phyloP scores from a whole-genome alignment of 2,797 vertebrate genomes.

The Pterois miles region DNA sequence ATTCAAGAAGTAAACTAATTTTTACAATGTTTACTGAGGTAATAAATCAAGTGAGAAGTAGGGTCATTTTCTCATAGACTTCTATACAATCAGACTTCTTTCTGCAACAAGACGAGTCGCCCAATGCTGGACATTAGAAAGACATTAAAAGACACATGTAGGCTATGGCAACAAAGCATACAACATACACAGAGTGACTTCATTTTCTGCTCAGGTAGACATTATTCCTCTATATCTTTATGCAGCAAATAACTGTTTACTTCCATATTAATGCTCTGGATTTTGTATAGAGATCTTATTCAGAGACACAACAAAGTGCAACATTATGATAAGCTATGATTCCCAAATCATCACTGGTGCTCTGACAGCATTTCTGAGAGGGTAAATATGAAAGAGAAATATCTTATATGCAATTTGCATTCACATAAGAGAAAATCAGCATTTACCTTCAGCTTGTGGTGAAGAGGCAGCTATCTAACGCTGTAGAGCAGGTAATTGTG shows the following conservation, averaged over 20 bases:
- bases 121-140: too few species aligned
- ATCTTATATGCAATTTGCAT: background rate
- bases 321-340: background rate
- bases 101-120: too few species aligned
- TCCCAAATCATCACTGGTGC: background rate
- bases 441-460: background rate
- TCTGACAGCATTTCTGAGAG: background rate
- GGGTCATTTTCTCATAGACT: background rate
- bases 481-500: conserved; percentile 10
- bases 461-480: background rate
- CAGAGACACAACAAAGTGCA: background rate
- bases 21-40: too few species aligned
- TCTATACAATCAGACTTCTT: too few species aligned
- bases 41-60: too few species aligned
- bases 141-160: too few species aligned
- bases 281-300: background rate
- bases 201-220: background rate
- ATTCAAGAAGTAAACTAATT: too few species aligned
- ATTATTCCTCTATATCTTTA: background rate
- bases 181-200: background rate
- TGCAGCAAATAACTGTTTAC: too few species aligned
- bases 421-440: background rate
- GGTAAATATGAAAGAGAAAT: background rate
- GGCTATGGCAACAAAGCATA: background rate
- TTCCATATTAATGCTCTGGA: background rate